phyloP scores from a whole-genome alignment of 2,797 vertebrate genomes.

The Pangasius larnaudii region DNA sequence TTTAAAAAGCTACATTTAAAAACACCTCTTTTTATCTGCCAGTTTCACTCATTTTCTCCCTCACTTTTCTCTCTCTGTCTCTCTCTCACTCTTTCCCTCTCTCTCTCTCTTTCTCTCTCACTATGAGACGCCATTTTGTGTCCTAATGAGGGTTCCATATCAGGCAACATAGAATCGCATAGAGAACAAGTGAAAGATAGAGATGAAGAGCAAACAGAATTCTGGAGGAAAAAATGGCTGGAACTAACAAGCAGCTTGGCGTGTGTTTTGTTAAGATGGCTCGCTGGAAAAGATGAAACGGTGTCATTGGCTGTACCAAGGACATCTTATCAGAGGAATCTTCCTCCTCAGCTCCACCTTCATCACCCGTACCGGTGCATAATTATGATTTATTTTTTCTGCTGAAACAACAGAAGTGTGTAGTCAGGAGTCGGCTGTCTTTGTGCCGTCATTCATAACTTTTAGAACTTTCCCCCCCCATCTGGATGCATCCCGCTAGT shows the following conservation, averaged over 20 bases:
- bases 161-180: slow-evolving; percentile 41
- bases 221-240: slow-evolving; percentile 12
- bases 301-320: slow-evolving; percentile 74
- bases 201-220: slow-evolving; percentile 53
- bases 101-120: neutral
- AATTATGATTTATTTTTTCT: slow-evolving; percentile 70
- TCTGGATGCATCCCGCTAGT: neutral
- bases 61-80: neutral
- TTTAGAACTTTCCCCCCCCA: slow-evolving; percentile 18
- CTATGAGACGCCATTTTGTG: slow-evolving; percentile 63
- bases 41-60: neutral
- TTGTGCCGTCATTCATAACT: slow-evolving; percentile 49
- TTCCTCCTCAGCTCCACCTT: slow-evolving; percentile 34
- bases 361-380: slow-evolving; percentile 61
- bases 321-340: slow-evolving; percentile 74
- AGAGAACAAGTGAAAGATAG: slow-evolving; percentile 43
- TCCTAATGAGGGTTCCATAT: slow-evolving; percentile 60
- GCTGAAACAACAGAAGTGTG: slow-evolving; percentile 71
- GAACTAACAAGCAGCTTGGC: slow-evolving; percentile 44
- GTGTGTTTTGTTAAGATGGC: slow-evolving; percentile 19
- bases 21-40: slow-evolving; percentile 28
- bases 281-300: slow-evolving; percentile 68
- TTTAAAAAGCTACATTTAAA: slow-evolving; percentile 24
- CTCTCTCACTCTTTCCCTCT: slow-evolving; percentile 6
- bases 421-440: slow-evolving; percentile 13